phyloP scores from a whole-genome alignment of 1,140 invertebrate genomes.

The Periplaneta americana region DNA sequence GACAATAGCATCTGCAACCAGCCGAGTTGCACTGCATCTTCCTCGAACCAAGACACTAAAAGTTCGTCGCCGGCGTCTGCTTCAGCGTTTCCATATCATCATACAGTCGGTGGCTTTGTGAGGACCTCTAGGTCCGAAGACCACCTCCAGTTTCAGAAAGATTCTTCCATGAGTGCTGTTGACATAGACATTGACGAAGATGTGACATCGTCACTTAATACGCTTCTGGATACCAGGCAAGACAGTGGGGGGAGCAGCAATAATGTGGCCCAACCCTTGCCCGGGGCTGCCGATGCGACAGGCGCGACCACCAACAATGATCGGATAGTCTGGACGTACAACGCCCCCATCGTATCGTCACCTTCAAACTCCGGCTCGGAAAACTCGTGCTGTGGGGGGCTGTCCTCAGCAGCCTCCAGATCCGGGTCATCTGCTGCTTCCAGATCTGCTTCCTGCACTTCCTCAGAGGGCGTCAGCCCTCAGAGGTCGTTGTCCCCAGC shows the following conservation, averaged over 20 bases:
- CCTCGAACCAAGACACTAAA: not conserved
- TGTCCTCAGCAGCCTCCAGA: not conserved
- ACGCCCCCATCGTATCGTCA: constrained; percentile 46
- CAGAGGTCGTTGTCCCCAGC: constrained; percentile 64
- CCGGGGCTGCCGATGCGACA: not conserved
- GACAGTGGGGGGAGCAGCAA: constrained; percentile 13
- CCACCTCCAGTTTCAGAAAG: constrained; percentile 73
- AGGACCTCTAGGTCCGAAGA: constrained; percentile 80
- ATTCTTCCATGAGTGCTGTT: constrained; percentile 68
- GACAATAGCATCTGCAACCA: constrained; percentile 27
- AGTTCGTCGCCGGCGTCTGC: not conserved
- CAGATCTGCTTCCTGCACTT: constrained; percentile 45
- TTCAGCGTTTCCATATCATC: constrained; percentile 6
- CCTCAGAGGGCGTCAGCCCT: constrained; percentile 57
- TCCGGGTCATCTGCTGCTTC: constrained; percentile 42
- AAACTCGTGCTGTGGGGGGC: constrained; percentile 6
- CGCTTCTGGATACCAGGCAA: constrained; percentile 70
- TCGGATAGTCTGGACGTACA: constrained; percentile 87
- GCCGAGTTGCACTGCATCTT: not conserved
- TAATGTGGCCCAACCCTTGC: constrained; percentile 5
- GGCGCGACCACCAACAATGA: constrained; percentile 30
- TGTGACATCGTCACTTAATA: constrained; percentile 86
- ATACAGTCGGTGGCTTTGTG: constrained; percentile 48
- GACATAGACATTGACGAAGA: constrained; percentile 91
- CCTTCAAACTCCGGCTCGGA: constrained; percentile 8